Base-by-base conservation (phyloP, 2,888 invertebrate genomes). In the Troides aeacus region DNA sequence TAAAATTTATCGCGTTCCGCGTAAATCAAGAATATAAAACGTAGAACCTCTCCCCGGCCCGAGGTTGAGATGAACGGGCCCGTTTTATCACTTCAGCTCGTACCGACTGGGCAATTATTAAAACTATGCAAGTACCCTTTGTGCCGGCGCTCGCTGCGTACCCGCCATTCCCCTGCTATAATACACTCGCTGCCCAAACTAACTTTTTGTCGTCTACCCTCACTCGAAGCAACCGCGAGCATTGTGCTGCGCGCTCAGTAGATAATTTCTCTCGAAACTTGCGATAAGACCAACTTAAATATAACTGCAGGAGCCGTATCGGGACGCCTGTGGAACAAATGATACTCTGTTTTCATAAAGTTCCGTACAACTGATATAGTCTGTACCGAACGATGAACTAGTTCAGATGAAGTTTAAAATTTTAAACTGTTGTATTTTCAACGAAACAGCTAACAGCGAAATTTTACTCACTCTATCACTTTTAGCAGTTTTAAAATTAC, bases 11-110 rank as follows among this genome's bases (percentile, higher is more conserved):
- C 80, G 79, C 77, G 74, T 73, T 73, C 69, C 74, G 74, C 77
- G 80, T 84, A 84, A 85, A 85, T 84, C 79, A 79, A 72, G 78
- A 81, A 83, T 81, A 83, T 84, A 83, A 84, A 85, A 80, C 75
- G 78, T 74, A 70, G 72, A 74, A 75, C 74, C 72, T 76, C 68
- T 56, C 72, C 36, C 64, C 66, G 69, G 64, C 24, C 57, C 64
- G 75, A 72, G 76, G 74, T 73, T 75, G 75, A 71, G 77, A 75
- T 74, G 77, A 79, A 73, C 78, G 77, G 74, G 73, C 76, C 74
- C 76, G 74, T 77, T 76, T 75, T 76, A 78, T 77, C 76, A 71
- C 76, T 75, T 74, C 65, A 76, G 77, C 75, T 76, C 68, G 72
- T 73, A 76, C 75, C 74, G 74, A 78, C 66, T 68, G 64, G 68